Conservation (phyloP, 2,888 invertebrate species). For the Fabriciana adippe region DNA sequence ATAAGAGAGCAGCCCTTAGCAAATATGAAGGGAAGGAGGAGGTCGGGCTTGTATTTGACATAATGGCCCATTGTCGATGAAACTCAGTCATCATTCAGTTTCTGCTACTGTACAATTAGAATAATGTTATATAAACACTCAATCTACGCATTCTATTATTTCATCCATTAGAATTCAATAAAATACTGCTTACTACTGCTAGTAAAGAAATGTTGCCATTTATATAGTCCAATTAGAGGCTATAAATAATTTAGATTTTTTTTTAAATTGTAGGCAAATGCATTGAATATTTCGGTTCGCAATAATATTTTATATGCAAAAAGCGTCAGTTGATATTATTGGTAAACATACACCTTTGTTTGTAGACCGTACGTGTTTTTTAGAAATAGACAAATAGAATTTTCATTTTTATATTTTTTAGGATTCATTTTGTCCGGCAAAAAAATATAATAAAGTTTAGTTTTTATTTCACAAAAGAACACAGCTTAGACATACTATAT, state of each 20-base stretch:
- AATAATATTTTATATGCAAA: neutral
- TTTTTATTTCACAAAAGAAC: too few species aligned
- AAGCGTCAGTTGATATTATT: neutral
- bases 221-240: too few species aligned
- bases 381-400: neutral
- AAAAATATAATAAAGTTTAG: too few species aligned
- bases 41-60: conserved; percentile 72
- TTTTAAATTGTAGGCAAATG: neutral
- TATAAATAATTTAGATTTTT: too few species aligned
- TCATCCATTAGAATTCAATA: neutral
- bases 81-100: conserved; percentile 48
- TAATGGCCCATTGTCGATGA: conserved; percentile 66
- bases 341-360: conserved; percentile 1
- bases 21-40: conserved; percentile 68
- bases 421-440: too few species aligned
- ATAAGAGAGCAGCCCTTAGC: conserved; percentile 74
- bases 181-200: too few species aligned
- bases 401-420: neutral
- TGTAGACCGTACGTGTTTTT: neutral
- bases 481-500: too few species aligned
- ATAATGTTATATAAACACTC: conserved; percentile 16
- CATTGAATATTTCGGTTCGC: neutral
- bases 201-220: too few species aligned
- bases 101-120: conserved; percentile 23
- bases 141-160: neutral